Evolutionary conservation across 2,888 invertebrate genomes (phyloP), one percentile per base, ranked within the genome.

Genomic region (Harmothoe impar): DNA sequence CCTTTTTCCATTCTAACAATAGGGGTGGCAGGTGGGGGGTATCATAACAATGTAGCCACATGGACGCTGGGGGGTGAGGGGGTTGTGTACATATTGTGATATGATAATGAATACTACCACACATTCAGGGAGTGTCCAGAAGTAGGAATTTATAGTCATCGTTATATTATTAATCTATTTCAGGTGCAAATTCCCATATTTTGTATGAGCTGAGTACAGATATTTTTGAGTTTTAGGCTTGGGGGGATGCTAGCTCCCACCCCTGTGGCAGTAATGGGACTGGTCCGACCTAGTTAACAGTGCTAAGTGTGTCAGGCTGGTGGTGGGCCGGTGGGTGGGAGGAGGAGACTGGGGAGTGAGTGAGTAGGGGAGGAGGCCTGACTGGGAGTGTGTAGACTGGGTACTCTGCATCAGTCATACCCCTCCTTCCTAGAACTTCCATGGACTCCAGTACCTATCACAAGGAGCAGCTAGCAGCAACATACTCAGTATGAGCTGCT

Each of bases 281-380:
- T 72, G 81, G 81, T 81, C 81, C 23, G 81, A 81, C 81, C 81
- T 81, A 81, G 35, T 81, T 81, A 33, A 17, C 17, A 23, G 77
- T 20, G 23, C 25, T 20, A 81, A 81, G 81, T 81, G 81, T 33
- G 81, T 81, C 81, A 43, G 5, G 35, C 43, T 20, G 81, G 12
- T 20, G 81, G 12, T n/a, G 81, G 81, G 81, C 33, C 81, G 20
- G 81, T 33, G 20, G 81, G 81, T 20, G 33, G 81, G 81, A 77
- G 77, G 81, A 77, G 77, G 20, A 81, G 72, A 72, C 29, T 72
- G 29, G 72, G 72, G 31, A 52, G 54, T 52, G 15, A 68, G 68
- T 17, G 68, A n/a, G 68, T 12, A 68, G 68, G 12, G n/a, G 68
- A 25, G 72, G 5, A 29, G 72, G 25, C 23, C 23, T 72, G 31